Evolutionary conservation across 2,888 invertebrate species (phyloP).

Genomic region (Apoda limacodes): DNA sequence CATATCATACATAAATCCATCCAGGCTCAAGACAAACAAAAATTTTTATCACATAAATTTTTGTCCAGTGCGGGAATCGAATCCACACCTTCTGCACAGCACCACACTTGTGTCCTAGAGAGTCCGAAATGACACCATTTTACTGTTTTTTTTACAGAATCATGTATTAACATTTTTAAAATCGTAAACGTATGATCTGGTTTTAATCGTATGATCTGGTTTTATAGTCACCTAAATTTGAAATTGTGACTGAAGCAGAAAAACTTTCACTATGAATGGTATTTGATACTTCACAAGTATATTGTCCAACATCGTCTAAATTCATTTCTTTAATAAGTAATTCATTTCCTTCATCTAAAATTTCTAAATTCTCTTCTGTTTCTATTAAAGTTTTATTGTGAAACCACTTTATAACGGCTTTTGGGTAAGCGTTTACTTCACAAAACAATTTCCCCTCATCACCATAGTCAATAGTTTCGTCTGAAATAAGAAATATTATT

Average conservation of each 20-base stretch:
- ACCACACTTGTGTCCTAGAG: too few species aligned
- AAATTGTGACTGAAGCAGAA: constrained; percentile 30
- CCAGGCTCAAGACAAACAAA: too few species aligned
- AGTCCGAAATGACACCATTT: too few species aligned
- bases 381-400: constrained; percentile 33
- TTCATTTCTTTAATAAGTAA: constrained; percentile 40
- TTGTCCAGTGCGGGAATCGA: too few species aligned
- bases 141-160: too few species aligned
- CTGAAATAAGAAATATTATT: constrained; percentile 25
- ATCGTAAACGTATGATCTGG: too few species aligned
- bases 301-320: constrained; percentile 35
- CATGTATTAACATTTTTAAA: too few species aligned
- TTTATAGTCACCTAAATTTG: constrained; percentile 43
- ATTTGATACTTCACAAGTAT: constrained; percentile 37
- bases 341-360: constrained; percentile 29
- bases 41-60: too few species aligned
- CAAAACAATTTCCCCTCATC: constrained; percentile 36
- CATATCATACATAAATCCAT: too few species aligned
- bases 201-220: too few species aligned
- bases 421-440: constrained; percentile 43
- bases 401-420: constrained; percentile 40
- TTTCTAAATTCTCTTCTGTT: constrained; percentile 15
- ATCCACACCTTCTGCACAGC: too few species aligned
- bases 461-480: constrained; percentile 38
- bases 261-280: constrained; percentile 24